Conservation (phyloP, 37 sponge, comb jelly and placozoan species). For the Corticium candelabrum region DNA sequence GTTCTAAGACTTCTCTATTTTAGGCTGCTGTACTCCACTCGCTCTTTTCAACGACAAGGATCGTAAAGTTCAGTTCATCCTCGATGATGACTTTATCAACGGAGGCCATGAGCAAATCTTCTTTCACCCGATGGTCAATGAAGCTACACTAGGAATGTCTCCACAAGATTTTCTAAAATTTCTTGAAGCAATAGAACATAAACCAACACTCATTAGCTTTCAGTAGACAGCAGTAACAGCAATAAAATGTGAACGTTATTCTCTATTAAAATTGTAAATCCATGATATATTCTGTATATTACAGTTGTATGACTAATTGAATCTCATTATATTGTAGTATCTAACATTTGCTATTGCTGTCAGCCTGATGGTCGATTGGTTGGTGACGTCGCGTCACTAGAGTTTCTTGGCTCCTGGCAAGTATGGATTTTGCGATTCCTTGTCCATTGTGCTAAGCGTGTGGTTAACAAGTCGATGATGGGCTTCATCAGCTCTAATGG, state of each 20-base stretch:
- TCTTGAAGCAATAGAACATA: background rate
- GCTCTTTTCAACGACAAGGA: background rate
- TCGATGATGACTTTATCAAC: background rate
- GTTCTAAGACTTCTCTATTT: no score
- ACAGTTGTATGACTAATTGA: no score
- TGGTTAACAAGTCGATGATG: conserved; percentile 84
- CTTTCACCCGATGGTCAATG: background rate
- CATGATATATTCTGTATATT: no score
- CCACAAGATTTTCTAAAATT: background rate
- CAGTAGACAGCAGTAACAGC: no score
- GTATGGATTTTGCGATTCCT: conserved; percentile 48
- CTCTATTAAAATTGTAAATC: no score
- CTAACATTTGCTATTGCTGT: no score
- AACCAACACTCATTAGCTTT: no score
- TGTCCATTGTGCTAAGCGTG: conserved; percentile 53
- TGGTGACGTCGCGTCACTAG: no score
- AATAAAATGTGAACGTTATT: no score
- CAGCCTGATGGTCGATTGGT: no score
- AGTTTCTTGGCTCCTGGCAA: conserved; percentile 18
- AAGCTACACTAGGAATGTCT: background rate
- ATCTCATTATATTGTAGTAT: no score
- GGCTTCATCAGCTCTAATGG: conserved; percentile 86
- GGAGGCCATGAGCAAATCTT: background rate
- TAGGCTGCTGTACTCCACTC: background rate
- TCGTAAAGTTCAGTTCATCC: background rate